A percentile compares a stretch with the other conserved stretches of the same genome.
phyloP scores from a whole-genome alignment of 2,888 invertebrate species.

The Allacma fusca region DNA sequence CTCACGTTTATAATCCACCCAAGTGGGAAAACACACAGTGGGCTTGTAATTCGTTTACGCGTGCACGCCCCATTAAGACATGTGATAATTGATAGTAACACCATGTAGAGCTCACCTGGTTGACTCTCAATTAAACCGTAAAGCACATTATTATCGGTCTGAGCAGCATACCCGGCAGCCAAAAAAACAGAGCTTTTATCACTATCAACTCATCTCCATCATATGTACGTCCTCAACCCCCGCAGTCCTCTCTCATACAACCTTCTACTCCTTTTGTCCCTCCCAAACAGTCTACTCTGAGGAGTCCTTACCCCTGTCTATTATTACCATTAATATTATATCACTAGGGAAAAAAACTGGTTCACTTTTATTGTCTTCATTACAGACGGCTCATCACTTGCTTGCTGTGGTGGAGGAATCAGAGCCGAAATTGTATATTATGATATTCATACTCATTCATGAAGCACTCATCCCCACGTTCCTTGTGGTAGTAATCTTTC shows the following conservation, averaged over 20 bases:
- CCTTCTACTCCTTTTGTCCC: not conserved
- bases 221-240: too few species aligned
- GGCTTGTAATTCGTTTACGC: constrained; percentile 40
- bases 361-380: constrained; percentile 4
- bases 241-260: not conserved
- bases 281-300: too few species aligned
- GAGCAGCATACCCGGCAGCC: not conserved
- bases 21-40: constrained; percentile 43
- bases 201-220: constrained; percentile 1
- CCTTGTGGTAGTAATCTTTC: too few species aligned
- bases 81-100: constrained; percentile 48
- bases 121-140: constrained; percentile 37
- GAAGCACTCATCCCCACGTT: too few species aligned
- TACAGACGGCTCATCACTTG: not conserved
- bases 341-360: not conserved
- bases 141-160: constrained; percentile 33
- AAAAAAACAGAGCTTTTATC: constrained; percentile 2
- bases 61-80: constrained; percentile 41
- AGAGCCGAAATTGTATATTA: not conserved
- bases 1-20: constrained; percentile 21
- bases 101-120: constrained; percentile 38
- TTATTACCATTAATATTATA: not conserved
- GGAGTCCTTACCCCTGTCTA: not conserved
- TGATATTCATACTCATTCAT: not conserved
- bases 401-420: not conserved